Conservation (phyloP, 2,888 invertebrate genomes). For the Lycia hirtaria region DNA sequence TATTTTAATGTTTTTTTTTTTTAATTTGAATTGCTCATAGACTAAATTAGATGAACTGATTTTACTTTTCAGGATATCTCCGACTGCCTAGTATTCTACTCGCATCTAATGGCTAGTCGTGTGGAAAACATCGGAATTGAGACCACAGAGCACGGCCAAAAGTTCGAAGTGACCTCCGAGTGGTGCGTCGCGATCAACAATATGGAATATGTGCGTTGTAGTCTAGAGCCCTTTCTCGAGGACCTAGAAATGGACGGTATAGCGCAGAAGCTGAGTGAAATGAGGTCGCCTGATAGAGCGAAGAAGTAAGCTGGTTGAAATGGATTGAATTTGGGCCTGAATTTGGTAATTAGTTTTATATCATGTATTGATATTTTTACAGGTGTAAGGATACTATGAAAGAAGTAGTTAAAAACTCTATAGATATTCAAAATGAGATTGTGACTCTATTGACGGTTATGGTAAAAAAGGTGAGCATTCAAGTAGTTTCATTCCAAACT, state of each 20-base stretch:
- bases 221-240: slow-evolving; percentile 92
- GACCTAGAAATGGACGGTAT: slow-evolving; percentile 93
- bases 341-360: no score
- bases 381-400: slow-evolving; percentile 92
- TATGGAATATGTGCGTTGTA: slow-evolving; percentile 96
- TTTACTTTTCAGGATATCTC: slow-evolving; percentile 91
- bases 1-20: no score
- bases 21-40: no score
- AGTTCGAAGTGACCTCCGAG: slow-evolving; percentile 92
- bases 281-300: slow-evolving; percentile 90
- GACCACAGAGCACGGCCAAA: slow-evolving; percentile 86
- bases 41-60: no score
- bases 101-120: slow-evolving; percentile 92
- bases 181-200: slow-evolving; percentile 99
- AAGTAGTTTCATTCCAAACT: no score
- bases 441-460: slow-evolving; percentile 93
- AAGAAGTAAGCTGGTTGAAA: no score
- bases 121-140: slow-evolving; percentile 88
- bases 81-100: slow-evolving; percentile 95
- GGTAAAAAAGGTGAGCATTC: slow-evolving; percentile 89
- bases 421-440: slow-evolving; percentile 95
- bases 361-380: no score
- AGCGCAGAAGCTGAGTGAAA: slow-evolving; percentile 89
- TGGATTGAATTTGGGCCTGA: no score
- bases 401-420: slow-evolving; percentile 93